Percentiles rank a stretch among this genome's conserved stretches.
phyloP scores from a whole-genome alignment of 2,888 invertebrate genomes.

The Spilosoma lubricipeda region DNA sequence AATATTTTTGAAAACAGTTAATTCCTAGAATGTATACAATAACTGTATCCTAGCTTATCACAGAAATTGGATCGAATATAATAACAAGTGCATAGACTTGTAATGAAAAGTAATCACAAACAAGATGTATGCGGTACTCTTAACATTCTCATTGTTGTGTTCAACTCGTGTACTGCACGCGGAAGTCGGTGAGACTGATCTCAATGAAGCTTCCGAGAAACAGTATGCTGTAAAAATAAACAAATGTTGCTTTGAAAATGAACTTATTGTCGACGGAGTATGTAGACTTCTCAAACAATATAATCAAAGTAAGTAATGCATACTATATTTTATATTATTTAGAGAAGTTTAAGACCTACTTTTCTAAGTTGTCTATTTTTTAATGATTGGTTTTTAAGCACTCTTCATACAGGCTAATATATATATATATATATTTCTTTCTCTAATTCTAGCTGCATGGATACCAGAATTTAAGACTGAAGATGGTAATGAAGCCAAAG shows the following conservation, averaged over 20 bases:
- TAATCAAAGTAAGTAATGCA: constrained; percentile 82
- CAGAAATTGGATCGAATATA: constrained; percentile 20
- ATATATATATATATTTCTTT: not conserved
- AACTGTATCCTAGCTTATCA: constrained; percentile 37
- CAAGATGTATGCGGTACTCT: constrained; percentile 55
- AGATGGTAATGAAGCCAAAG: constrained; percentile 85
- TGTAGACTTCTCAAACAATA: constrained; percentile 88
- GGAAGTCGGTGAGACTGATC: constrained; percentile 72
- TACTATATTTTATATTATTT: not conserved
- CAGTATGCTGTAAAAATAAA: constrained; percentile 87
- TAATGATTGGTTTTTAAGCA: not conserved
- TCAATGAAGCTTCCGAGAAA: constrained; percentile 81
- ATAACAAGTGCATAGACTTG: constrained; percentile 30
- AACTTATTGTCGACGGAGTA: constrained; percentile 89
- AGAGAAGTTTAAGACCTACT: not conserved
- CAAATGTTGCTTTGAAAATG: constrained; percentile 92
- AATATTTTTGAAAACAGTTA: constrained; percentile 22
- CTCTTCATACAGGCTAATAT: not conserved
- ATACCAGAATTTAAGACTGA: constrained; percentile 88
- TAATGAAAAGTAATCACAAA: constrained; percentile 46
- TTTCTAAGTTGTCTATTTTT: not conserved
- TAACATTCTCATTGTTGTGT: constrained; percentile 71
- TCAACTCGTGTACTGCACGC: constrained; percentile 50
- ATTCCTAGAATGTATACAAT: constrained; percentile 11
- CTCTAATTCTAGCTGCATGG: constrained; percentile 77